Percentiles rank a stretch among this genome's conserved stretches.
Evolutionary conservation across 2,888 invertebrate genomes (phyloP).

Genomic region (Heliconius erato): DNA sequence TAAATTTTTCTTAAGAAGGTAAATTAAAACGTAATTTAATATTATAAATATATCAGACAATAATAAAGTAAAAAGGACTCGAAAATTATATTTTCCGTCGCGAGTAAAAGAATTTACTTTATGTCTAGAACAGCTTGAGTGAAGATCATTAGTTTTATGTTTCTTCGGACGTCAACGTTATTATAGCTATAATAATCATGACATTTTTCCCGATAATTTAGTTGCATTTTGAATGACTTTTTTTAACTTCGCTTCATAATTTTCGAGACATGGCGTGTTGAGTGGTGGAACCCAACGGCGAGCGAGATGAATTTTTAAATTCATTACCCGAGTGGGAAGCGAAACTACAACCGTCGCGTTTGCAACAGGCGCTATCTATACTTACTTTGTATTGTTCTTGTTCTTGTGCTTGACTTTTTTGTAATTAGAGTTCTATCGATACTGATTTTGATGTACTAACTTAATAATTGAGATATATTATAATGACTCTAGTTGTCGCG

Average conservation of each 20-base stretch:
- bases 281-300: too few relatives aligned
- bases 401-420: not conserved
- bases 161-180: constrained; percentile 24
- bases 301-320: too few relatives aligned
- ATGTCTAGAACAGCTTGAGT: not conserved
- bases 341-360: not conserved
- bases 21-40: not conserved
- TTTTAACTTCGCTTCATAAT: too few relatives aligned
- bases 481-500: too few relatives aligned
- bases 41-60: not conserved
- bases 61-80: not conserved
- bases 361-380: too few relatives aligned
- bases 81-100: not conserved
- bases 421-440: too few relatives aligned
- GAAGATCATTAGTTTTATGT: constrained; percentile 30
- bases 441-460: too few relatives aligned
- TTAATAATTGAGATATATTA: too few relatives aligned
- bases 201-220: not conserved
- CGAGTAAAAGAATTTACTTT: not conserved
- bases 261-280: too few relatives aligned
- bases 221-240: not conserved
- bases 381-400: not conserved
- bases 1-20: too few relatives aligned
- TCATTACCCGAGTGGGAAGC: not conserved
- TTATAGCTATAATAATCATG: constrained; percentile 16